Base-by-base conservation (phyloP, 2,797 vertebrate genomes). In the Furcifer pardalis region DNA sequence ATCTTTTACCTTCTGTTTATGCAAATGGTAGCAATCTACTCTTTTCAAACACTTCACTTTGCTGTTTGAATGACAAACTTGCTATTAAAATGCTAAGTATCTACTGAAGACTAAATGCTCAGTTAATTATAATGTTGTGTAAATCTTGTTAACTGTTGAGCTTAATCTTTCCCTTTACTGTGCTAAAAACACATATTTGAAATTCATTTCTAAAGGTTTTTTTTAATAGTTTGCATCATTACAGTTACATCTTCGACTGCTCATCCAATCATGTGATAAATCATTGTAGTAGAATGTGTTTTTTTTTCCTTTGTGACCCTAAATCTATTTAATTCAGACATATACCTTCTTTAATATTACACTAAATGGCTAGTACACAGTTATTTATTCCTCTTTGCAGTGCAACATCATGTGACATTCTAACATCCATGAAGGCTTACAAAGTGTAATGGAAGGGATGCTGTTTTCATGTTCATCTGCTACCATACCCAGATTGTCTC, bases 171-270 rank as follows among this genome's bases (percentile, higher is more conserved):
- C 56, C 44, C 42, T 59, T 79, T 0, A 68, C 74, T 65, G 2
- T 78, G 32, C 69, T 49, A 59, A 79, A 1, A 23, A 35, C 12
- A 4, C 2, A 2, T 69, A 19, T 60, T 60, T 76, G 56, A 7
- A 56, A 49, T n/a, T n/a, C 73, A 82, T 0, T 4, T 25, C 10
- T 32, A 10, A 8, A 7, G 17, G 17, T 3, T 9, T 62, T 42
- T 46, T 59, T 85, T 60, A 44, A 19, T 7, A 77, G 60, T 8
- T 79, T 75, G 15, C 84, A 80, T 89, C 81, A 9, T 88, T 71
- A 21, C 42, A 21, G 49, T 75, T 25, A 35, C 10, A 60, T 85
- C 37, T 60, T 75, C 5, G 32, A 59, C 8, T 74, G 1, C 0
- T 77, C 17, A 56, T 66, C 35, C 19, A 59, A 42, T 42, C 32